phyloP scores from a whole-genome alignment of 2,797 vertebrate species.

The Gymnoscopelus braueri region DNA sequence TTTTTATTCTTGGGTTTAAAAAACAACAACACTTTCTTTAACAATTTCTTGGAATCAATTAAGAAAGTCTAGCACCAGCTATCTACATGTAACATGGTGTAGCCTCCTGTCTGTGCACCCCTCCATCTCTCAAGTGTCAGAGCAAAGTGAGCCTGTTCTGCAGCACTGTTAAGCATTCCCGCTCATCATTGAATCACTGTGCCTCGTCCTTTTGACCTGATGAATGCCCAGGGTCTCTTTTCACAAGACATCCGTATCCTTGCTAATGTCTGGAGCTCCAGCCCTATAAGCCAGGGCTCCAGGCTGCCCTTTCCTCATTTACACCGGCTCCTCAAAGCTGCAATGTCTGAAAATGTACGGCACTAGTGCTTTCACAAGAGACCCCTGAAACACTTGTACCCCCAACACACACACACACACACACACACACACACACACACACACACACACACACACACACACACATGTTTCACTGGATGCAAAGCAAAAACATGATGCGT shows the following conservation, averaged over 20 bases:
- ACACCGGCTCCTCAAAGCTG: constrained; percentile 5
- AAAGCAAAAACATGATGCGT: neutral
- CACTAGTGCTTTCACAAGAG: no score
- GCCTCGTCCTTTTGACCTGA: constrained; percentile 84
- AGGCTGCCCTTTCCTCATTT: constrained; percentile 36
- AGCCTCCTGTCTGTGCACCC: neutral
- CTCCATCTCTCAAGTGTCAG: constrained; percentile 65
- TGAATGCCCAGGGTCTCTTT: constrained; percentile 89
- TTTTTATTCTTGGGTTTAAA: constrained; percentile 21
- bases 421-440: no score
- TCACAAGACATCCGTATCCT: constrained; percentile 87
- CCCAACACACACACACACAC: no score
- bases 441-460: no score
- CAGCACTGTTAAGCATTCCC: constrained; percentile 73
- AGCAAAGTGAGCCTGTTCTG: constrained; percentile 62
- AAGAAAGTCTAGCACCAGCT: constrained; percentile 26
- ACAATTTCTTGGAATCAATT: constrained; percentile 55
- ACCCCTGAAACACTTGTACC: no score
- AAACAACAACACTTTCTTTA: constrained; percentile 58
- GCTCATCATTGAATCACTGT: constrained; percentile 89
- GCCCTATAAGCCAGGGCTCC: no score
- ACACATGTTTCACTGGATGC: no score
- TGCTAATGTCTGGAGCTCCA: constrained; percentile 80
- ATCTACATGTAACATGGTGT: constrained; percentile 12
- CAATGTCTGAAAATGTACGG: no score